Conservation (phyloP, 1,140 invertebrate genomes). For the Hormaphis cornu region DNA sequence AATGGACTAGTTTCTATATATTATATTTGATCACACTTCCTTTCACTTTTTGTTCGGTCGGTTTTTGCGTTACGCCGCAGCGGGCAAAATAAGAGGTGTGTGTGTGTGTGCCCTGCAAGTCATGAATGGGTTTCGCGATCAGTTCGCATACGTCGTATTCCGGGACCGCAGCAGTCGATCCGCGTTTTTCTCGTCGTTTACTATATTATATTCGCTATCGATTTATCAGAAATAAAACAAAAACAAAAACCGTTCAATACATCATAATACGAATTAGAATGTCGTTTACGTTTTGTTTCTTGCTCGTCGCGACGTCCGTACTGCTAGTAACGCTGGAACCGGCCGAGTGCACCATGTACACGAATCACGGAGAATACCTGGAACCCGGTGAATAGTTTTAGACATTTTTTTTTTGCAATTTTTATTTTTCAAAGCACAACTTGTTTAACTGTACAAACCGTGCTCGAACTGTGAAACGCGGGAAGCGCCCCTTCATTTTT, state of each 20-base stretch:
- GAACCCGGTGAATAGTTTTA: constrained; percentile 6
- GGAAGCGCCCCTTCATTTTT: too few species aligned
- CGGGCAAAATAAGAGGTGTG: too few species aligned
- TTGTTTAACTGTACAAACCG: background rate
- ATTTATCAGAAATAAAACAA: background rate
- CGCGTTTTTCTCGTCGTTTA: background rate
- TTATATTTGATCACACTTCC: too few species aligned
- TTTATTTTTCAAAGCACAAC: background rate
- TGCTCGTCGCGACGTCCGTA: background rate
- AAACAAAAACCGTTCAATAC: background rate
- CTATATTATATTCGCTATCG: background rate
- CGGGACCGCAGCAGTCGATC: background rate
- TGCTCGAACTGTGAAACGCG: too few species aligned
- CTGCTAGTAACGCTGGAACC: background rate
- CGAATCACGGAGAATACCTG: background rate
- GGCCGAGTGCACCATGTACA: background rate
- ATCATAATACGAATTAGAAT: too few species aligned
- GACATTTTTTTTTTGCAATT: background rate
- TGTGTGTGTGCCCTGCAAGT: background rate
- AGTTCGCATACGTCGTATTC: background rate
- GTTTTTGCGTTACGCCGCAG: background rate
- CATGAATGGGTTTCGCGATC: background rate
- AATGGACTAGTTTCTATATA: constrained; percentile 15
- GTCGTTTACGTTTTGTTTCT: background rate
- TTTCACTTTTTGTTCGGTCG: constrained; percentile 21